A percentile compares a stretch with the other conserved stretches of the same genome.
These are phyloP conservation scores for Corvus moneduloides DNA, from an alignment of 2,113 vertebrate genomes.

Conservation along the genomic window DNA sequence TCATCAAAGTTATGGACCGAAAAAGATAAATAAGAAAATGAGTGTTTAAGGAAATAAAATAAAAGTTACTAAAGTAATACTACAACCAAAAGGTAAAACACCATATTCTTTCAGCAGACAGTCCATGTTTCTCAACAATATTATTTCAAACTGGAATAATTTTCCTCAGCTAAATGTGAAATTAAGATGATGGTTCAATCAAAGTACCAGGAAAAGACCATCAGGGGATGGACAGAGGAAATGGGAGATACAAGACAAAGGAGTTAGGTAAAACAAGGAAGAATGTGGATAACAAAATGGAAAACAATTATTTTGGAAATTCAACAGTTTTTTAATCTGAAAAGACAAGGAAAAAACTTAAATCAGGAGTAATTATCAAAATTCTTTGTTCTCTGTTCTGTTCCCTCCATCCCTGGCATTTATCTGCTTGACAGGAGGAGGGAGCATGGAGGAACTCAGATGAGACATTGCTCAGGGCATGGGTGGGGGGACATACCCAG, in stretches of 20 bases:
- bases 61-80: background rate
- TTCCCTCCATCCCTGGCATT: background rate
- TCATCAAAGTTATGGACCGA: background rate
- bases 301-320: background rate
- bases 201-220: background rate
- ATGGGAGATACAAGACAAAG: background rate
- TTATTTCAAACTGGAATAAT: background rate
- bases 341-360: background rate
- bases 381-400: background rate
- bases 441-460: background rate
- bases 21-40: background rate
- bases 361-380: background rate
- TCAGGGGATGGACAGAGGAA: background rate
- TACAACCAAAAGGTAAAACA: background rate
- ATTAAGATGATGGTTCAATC: background rate
- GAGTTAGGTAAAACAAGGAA: background rate
- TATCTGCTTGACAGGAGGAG: background rate
- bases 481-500: accelerated
- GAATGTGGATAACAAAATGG: background rate
- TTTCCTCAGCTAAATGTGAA: background rate
- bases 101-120: background rate
- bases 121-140: background rate
- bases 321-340: background rate
- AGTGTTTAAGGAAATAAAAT: background rate
- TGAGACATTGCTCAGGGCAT: background rate